Base-by-base conservation (phyloP, 2,888 invertebrate genomes). In the Papilio elwesi region DNA sequence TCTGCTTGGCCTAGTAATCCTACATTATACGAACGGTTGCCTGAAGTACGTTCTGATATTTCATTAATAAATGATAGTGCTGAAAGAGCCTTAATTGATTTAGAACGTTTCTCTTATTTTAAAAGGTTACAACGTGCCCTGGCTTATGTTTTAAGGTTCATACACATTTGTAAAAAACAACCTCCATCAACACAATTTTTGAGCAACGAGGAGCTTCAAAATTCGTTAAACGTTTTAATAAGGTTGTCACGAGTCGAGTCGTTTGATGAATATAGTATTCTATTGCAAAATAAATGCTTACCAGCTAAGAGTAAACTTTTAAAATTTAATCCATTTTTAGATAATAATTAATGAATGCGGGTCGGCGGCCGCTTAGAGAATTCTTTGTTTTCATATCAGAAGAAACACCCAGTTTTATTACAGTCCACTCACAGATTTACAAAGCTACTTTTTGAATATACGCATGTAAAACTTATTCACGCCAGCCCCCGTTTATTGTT, bases 361-460 rank as follows among this genome's bases (percentile, higher is more conserved):
- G 57, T 57, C 9, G 57, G 57, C 36, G 57, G 57, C 15, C 57
- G 57, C 8, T 57, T 57, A 26, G 16, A 57, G n/a, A 57, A 57
- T 57, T 57, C 57, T 38, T 36, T 43, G n/a, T 62, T 62, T 43
- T 43, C 62, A 38, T 62, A 62, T 62, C 38, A 62, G 38, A 62
- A 62, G 62, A 36, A 43, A n/a, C 38, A 57, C 15, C 57, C 57
- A 8, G 16, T 36, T 26, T 36, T 57, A 36, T 57, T 57, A 57
- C 57, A 57, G 16, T 57, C 57, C 26, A 26, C 57, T 57, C 26
- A 57, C 15, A n/a, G 36, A n/a, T n/a, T n/a, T n/a, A n/a, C n/a
- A n/a, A n/a, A n/a, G n/a, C n/a, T n/a, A n/a, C n/a, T n/a, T n/a
- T 11, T 57, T 57, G 26, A 57, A 36, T 57, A 57, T 51, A n/a